These are phyloP conservation scores for Chelon labrosus DNA, from an alignment of 2,797 vertebrate species.

Conservation along the genomic window DNA sequence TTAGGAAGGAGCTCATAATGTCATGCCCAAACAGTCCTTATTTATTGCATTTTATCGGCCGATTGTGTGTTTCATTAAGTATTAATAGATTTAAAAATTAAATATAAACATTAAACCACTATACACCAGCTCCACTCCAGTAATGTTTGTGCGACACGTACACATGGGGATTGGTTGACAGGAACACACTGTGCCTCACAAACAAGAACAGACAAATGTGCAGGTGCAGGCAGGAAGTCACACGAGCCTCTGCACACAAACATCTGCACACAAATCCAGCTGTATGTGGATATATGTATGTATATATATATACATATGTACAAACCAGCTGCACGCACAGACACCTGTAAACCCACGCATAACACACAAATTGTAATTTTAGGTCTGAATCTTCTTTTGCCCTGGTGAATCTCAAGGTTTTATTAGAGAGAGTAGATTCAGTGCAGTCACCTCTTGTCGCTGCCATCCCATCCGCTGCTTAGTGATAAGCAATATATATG, in stretches of 20 bases:
- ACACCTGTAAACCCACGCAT: background rate
- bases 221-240: constrained; percentile 42
- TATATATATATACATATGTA: too few species aligned
- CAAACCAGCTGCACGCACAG: background rate
- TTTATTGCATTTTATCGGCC: too few species aligned
- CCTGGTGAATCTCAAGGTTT: background rate
- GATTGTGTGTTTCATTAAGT: too few species aligned
- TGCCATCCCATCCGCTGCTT: background rate
- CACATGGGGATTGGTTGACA: background rate
- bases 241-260: background rate
- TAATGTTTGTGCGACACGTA: background rate
- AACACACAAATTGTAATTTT: background rate
- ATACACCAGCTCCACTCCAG: too few species aligned
- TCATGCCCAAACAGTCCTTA: too few species aligned
- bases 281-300: too few species aligned
- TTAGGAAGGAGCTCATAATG: too few species aligned
- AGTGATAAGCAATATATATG: background rate
- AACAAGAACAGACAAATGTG: constrained; percentile 35
- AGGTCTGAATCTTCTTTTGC: background rate
- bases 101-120: too few species aligned
- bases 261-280: too few species aligned
- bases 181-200: constrained; percentile 3
- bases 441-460: background rate
- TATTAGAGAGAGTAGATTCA: background rate
- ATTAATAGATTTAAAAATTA: too few species aligned